Conservation (phyloP, 2,113 vertebrate species). For the Zootoca vivipara region DNA sequence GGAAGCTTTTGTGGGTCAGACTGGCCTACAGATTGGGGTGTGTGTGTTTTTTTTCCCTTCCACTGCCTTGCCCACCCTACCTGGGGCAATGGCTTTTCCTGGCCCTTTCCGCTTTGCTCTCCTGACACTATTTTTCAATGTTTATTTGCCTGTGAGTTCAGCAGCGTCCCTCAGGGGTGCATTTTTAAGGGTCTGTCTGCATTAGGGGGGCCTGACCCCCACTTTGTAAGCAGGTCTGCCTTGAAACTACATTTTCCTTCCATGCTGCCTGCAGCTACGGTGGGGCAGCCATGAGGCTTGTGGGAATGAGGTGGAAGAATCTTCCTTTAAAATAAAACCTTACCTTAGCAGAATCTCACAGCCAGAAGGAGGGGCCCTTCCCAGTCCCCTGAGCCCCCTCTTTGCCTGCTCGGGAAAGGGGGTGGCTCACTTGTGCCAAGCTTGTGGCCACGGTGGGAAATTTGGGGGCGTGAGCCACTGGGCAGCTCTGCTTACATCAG, state of each 20-base stretch:
- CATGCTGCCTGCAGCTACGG: background rate
- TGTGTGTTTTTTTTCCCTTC: background rate
- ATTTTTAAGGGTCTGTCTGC: background rate
- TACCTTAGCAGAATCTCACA: background rate
- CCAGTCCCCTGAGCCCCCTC: no score
- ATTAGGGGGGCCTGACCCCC: background rate
- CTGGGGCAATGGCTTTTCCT: background rate
- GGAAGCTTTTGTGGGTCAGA: no score
- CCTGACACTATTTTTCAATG: background rate
- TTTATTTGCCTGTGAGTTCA: background rate
- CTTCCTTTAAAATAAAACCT: background rate
- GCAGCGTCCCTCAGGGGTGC: no score
- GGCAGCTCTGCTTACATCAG: no score
- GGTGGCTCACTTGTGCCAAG: no score
- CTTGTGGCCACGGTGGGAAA: no score
- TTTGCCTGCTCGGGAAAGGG: background rate
- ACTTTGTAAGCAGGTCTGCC: background rate
- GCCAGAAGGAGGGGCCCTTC: background rate
- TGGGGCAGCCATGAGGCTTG: background rate
- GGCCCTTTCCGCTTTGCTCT: background rate
- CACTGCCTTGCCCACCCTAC: background rate
- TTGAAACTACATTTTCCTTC: background rate
- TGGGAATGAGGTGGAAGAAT: background rate
- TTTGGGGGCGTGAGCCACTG: no score
- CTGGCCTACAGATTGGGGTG: background rate